Conservation (phyloP, 2,888 invertebrate genomes). For the Agriopis aurantiaria region DNA sequence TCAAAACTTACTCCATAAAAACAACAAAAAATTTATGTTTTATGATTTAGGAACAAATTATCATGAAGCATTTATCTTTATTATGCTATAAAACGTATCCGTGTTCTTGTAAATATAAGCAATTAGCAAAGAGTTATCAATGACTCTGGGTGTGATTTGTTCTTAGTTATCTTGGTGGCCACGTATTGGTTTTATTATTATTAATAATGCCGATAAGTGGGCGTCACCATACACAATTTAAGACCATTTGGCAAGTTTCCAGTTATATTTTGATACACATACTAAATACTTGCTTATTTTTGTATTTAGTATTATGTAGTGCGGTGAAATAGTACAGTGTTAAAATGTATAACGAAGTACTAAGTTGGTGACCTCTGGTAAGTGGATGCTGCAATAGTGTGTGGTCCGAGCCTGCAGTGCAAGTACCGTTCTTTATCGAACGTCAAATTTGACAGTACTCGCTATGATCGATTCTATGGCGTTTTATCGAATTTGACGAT, state of each 20-base stretch:
- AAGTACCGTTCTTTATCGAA: no score
- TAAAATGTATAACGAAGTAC: neutral
- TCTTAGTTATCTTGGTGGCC: constrained; percentile 13
- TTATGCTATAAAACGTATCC: constrained; percentile 12
- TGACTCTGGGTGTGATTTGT: constrained; percentile 20
- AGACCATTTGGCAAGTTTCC: constrained; percentile 48
- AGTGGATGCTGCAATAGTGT: no score
- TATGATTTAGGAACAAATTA: constrained; percentile 17
- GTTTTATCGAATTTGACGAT: no score
- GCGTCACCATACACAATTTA: constrained; percentile 40
- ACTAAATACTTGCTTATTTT: constrained; percentile 25
- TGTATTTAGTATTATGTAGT: neutral
- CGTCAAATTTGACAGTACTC: no score
- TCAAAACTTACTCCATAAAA: neutral
- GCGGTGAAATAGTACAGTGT: neutral
- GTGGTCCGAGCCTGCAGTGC: no score
- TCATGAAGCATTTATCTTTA: constrained; percentile 8
- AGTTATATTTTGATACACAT: constrained; percentile 42
- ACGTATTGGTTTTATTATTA: constrained; percentile 20
- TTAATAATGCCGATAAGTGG: constrained; percentile 36
- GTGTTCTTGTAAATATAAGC: constrained; percentile 17
- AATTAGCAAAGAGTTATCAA: constrained; percentile 26
- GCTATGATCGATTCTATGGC: no score
- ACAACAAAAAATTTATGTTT: constrained; percentile 9
- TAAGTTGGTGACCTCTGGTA: no score